phyloP scores from a whole-genome alignment of 2,113 vertebrate genomes.

The Syngnathus scovelli region DNA sequence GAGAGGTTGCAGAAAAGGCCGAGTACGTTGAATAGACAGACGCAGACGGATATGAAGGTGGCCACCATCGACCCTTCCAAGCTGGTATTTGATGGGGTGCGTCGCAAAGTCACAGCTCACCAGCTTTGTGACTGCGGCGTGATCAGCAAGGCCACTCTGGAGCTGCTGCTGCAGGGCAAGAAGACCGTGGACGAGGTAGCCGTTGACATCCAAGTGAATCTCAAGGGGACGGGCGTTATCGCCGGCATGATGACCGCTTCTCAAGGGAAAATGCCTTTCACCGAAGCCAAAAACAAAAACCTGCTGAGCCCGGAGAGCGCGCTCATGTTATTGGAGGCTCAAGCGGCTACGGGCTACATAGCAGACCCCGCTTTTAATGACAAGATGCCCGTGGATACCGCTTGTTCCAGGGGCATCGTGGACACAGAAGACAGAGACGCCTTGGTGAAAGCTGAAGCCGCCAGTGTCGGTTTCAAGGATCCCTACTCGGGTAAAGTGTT shows the following conservation, averaged over 20 bases:
- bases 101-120: slow-evolving; percentile 87
- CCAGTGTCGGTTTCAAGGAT: slow-evolving; percentile 87
- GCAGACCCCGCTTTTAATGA: slow-evolving; percentile 84
- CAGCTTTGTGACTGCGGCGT: slow-evolving; percentile 88
- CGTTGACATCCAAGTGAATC: slow-evolving; percentile 79
- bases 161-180: slow-evolving; percentile 82
- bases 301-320: slow-evolving; percentile 78
- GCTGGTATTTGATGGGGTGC: slow-evolving; percentile 82
- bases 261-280: slow-evolving; percentile 82
- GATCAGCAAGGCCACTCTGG: slow-evolving; percentile 81
- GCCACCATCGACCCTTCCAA: slow-evolving; percentile 80
- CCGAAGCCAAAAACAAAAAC: slow-evolving; percentile 84
- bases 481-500: slow-evolving; percentile 86
- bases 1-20: slow-evolving; percentile 80
- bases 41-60: slow-evolving; percentile 82
- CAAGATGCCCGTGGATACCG: slow-evolving; percentile 81
- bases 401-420: slow-evolving; percentile 86
- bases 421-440: slow-evolving; percentile 85
- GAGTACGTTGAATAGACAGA: slow-evolving; percentile 63
- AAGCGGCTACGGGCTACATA: slow-evolving; percentile 90
- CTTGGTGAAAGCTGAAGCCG: slow-evolving; percentile 86
- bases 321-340: slow-evolving; percentile 87
- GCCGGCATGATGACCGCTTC: slow-evolving; percentile 78
- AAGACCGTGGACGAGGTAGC: slow-evolving; percentile 83
- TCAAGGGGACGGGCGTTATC: slow-evolving; percentile 85